phyloP scores from a whole-genome alignment of 2,797 vertebrate species.

The Hozukius guyotensis region DNA sequence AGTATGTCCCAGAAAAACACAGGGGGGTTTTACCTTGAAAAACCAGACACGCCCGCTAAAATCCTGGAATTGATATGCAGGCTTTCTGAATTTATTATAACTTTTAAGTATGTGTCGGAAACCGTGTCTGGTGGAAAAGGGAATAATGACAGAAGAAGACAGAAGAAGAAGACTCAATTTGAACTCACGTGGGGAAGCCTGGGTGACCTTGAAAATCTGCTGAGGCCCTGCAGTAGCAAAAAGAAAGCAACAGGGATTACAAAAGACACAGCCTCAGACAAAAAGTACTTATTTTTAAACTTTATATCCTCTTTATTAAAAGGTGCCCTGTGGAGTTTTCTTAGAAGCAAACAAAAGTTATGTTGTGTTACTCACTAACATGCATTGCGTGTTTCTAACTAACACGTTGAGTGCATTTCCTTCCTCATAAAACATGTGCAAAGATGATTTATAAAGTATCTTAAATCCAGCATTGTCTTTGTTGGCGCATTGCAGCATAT shows the following conservation, averaged over 20 bases:
- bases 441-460: neutral
- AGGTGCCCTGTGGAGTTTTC: neutral
- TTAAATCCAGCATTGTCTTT: neutral
- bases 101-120: neutral
- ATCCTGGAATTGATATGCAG: neutral
- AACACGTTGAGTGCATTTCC: neutral
- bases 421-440: neutral
- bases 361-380: neutral
- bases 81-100: neutral
- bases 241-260: slow-evolving; percentile 25
- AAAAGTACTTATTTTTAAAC: neutral
- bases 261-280: neutral
- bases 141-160: slow-evolving; percentile 8
- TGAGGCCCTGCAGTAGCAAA: slow-evolving; percentile 83
- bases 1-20: slow-evolving; percentile 49
- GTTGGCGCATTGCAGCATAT: neutral
- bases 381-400: neutral
- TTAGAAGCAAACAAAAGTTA: no score
- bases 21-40: slow-evolving; percentile 31
- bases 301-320: neutral
- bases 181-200: slow-evolving; percentile 86
- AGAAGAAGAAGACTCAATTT: neutral
- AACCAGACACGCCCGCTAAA: neutral
- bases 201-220: slow-evolving; percentile 88
- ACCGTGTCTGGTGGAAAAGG: neutral